A percentile compares a stretch with the other conserved stretches of the same genome.
phyloP scores from a whole-genome alignment of 1,140 invertebrate genomes.

The Plutomurus gul region DNA sequence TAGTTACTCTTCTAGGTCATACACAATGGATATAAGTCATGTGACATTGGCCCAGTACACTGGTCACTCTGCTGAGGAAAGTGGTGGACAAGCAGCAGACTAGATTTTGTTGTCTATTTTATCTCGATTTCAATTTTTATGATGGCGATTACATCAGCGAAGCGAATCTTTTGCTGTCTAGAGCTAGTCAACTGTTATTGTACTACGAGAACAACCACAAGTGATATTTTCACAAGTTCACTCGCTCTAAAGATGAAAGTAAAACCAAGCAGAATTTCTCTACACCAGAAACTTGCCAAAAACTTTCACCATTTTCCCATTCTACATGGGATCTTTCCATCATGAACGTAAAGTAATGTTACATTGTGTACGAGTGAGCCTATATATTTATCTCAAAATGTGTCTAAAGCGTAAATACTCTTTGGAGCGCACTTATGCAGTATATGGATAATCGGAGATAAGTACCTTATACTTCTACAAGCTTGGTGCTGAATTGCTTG shows the following conservation, averaged over 20 bases:
- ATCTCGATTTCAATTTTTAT: slow-evolving; percentile 19
- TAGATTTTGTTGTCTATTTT: slow-evolving; percentile 26
- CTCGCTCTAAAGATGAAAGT: background rate
- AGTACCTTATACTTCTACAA: too few species aligned
- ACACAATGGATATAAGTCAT: too few species aligned
- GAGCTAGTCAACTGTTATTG: too few species aligned
- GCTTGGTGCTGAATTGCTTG: too few species aligned
- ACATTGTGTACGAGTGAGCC: background rate
- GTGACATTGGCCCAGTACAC: background rate
- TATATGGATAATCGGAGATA: too few species aligned
- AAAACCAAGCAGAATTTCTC: background rate
- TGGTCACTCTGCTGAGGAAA: too few species aligned
- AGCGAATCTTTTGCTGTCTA: background rate
- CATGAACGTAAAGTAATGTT: background rate
- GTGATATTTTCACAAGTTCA: background rate
- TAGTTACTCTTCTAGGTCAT: too few species aligned
- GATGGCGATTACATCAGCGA: slow-evolving; percentile 1
- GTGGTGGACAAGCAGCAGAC: too few species aligned
- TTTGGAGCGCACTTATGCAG: too few species aligned
- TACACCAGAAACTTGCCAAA: slow-evolving; percentile 7
- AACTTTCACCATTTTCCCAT: slow-evolving; percentile 27
- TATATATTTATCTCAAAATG: too few species aligned
- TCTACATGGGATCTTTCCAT: slow-evolving; percentile 13
- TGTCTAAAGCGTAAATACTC: too few species aligned
- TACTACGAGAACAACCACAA: too few species aligned